Evolutionary conservation across 1,140 invertebrate species (phyloP).

Genomic region (Drosophila quadrilineata): DNA sequence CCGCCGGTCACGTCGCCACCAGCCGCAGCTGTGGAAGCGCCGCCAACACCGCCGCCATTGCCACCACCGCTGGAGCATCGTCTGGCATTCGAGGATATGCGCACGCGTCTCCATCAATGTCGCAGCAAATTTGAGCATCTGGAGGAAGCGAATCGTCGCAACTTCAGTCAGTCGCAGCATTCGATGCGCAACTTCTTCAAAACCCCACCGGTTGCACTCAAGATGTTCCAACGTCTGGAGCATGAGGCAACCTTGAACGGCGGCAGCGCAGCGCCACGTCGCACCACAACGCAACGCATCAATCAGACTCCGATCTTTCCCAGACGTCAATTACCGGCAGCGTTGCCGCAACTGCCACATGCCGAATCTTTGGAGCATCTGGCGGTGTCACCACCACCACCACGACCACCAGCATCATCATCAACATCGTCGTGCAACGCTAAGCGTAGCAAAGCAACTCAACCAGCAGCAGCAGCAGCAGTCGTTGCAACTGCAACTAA

Average conservation of each 20-base stretch:
- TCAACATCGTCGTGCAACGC: too few species aligned
- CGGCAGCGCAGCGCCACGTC: constrained; percentile 6
- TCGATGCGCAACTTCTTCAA: constrained; percentile 78
- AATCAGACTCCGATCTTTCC: constrained; percentile 80
- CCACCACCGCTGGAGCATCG: constrained; percentile 11
- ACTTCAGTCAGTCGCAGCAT: constrained; percentile 63
- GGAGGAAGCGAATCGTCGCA: constrained; percentile 66
- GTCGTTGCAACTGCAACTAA: background rate
- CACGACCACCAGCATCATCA: background rate
- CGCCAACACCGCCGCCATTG: background rate
- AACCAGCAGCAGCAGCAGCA: constrained; percentile 9
- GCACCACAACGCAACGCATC: constrained; percentile 61
- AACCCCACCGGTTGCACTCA: constrained; percentile 65
- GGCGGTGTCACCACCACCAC: constrained; percentile 2
- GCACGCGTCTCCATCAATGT: constrained; percentile 65
- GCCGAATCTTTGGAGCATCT: constrained; percentile 68
- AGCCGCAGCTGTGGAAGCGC: background rate
- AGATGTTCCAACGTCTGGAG: constrained; percentile 75
- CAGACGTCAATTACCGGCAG: constrained; percentile 31
- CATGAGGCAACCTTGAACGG: constrained; percentile 51
- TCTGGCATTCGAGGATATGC: constrained; percentile 65
- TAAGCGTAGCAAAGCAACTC: constrained; percentile 21
- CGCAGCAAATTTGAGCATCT: constrained; percentile 73
- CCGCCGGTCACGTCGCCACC: background rate
- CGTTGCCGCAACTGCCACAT: constrained; percentile 40